Percentiles rank a stretch among this genome's conserved stretches.
Evolutionary conservation across 2,113 vertebrate species (phyloP).

Genomic region (Vombatus ursinus): DNA sequence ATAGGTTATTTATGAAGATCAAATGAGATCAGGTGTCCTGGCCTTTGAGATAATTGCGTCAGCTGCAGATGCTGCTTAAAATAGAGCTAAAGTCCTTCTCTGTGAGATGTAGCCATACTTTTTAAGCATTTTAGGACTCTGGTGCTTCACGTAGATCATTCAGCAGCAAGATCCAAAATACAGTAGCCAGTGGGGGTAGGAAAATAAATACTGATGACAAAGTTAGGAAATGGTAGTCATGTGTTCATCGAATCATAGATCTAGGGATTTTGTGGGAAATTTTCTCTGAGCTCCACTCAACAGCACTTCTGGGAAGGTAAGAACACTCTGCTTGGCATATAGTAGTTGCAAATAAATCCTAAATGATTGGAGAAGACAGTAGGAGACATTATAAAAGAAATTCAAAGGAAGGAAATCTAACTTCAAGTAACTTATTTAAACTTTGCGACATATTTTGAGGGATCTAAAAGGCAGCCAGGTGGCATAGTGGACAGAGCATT

Average conservation of each 20-base stretch:
- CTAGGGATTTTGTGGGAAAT: not conserved
- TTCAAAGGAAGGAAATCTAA: not conserved
- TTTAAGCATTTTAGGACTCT: not conserved
- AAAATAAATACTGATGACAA: not conserved
- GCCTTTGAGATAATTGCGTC: not conserved
- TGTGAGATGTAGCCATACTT: not conserved
- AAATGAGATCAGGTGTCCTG: not conserved
- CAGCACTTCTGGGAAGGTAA: not conserved
- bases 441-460: not conserved
- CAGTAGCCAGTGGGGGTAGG: not conserved
- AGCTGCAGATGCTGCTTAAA: not conserved
- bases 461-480: not conserved
- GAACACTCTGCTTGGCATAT: not conserved
- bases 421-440: not conserved
- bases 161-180: not conserved
- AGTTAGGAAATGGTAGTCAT: not conserved
- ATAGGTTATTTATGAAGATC: not conserved
- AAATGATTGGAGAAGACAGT: not conserved
- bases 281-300: not conserved
- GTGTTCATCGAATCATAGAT: conserved; percentile 1
- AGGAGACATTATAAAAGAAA: not conserved
- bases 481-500: not conserved
- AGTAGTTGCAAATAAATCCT: not conserved
- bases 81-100: not conserved
- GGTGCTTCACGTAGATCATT: not conserved